Base-by-base conservation (phyloP, 2,888 invertebrate genomes). In the Melanostoma mellinum region DNA sequence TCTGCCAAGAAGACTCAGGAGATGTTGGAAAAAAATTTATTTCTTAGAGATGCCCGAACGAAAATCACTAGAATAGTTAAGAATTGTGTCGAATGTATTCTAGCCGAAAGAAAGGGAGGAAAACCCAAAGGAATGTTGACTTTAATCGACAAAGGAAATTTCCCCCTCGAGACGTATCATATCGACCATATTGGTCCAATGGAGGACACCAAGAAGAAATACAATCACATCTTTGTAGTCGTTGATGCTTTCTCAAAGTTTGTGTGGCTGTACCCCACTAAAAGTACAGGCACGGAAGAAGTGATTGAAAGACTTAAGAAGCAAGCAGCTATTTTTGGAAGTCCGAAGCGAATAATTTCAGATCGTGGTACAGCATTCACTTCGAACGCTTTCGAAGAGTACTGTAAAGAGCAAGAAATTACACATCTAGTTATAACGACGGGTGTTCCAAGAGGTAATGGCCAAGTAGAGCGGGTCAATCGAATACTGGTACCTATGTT, bases 341-440 rank as follows among this genome's bases (percentile, higher is more conserved):
- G 77, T 9, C 87, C 88, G 10, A 86, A 65, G 32, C 69, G 88
- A 3, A 85, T 90, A 5, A 88, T 91, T 3, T 87, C 88, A 0
- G 91, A 92, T 69, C 75, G 89, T 50, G 90, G 90, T 5, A 87
- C 89, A 6, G 88, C 88, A 1, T 91, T 90, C 67, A 91, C 90
- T 0, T 87, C 89, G 1, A 84, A 86, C 10, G 58, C 68, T 3
- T 92, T 91, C 71, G 75, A 86, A 58, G 69, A 84, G 3, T 90
- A 88, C 71, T 91, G 89, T 74, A 65, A 71, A 35, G 86, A 86
- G 0, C 88, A 90, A 76, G 76, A 67, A 0, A 78, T 86, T 8
- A 63, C 69, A 33, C 89, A 90, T 58, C 42, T 89, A 38, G 87
- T 89, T 60, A 75, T 87, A 3, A 55, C 78, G 3, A 89, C 84